phyloP scores from a whole-genome alignment of 2,888 invertebrate genomes.

The Polydrusus pterygomalis region DNA sequence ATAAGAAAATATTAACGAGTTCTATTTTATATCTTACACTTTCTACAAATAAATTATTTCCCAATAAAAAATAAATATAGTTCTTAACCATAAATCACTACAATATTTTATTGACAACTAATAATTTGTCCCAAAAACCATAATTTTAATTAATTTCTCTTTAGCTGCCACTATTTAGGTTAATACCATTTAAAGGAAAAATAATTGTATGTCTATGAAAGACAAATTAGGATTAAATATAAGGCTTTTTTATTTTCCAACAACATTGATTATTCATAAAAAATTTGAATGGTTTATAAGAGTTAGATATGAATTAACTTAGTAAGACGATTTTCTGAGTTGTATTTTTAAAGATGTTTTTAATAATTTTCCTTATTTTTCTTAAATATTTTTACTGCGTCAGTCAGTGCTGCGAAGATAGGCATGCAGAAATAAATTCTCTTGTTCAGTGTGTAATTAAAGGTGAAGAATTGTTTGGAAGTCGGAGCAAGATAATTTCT shows the following conservation, averaged over 20 bases:
- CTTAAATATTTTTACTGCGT: not conserved
- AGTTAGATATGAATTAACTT: not conserved
- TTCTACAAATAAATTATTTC: not conserved
- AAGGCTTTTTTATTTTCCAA: not conserved
- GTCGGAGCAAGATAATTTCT: conserved; percentile 35
- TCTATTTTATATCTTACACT: too few species aligned
- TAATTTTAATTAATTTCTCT: not conserved
- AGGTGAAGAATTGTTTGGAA: conserved; percentile 32
- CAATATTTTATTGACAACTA: not conserved
- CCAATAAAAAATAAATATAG: not conserved
- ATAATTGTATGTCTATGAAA: not conserved
- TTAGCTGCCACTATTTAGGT: not conserved
- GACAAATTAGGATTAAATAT: not conserved
- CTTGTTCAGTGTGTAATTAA: conserved; percentile 38
- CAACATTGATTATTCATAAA: not conserved
- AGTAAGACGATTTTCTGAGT: not conserved
- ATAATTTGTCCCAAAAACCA: not conserved
- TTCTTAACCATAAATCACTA: not conserved
- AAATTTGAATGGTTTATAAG: not conserved
- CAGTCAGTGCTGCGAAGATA: not conserved
- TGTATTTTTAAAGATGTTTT: not conserved
- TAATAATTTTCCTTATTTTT: not conserved
- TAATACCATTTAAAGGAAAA: not conserved
- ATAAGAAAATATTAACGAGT: too few species aligned
- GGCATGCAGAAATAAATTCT: conserved; percentile 22